A percentile compares a stretch with the other conserved stretches of the same genome.
phyloP scores from a whole-genome alignment of 2,888 invertebrate species.

The Calameuta pallipes region DNA sequence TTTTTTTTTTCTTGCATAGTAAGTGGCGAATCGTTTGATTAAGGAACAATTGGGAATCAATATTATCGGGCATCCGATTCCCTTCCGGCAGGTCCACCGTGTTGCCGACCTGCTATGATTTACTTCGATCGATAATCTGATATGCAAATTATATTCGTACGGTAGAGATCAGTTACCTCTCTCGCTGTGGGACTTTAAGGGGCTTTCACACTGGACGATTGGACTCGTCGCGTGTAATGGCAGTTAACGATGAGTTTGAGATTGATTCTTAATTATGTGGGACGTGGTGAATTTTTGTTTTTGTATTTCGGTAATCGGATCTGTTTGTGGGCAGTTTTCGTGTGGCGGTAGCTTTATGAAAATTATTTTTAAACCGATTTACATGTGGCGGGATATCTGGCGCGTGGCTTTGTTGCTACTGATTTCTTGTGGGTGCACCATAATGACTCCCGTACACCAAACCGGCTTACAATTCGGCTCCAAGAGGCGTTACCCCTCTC shows the following conservation, averaged over 20 bases:
- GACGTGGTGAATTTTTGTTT: not conserved
- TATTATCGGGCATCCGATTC: constrained; percentile 34
- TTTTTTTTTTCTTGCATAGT: not conserved
- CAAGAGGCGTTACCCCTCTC: not conserved
- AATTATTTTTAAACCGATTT: not conserved
- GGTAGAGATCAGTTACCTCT: constrained; percentile 45
- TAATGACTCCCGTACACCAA: not conserved
- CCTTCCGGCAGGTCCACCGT: constrained; percentile 41
- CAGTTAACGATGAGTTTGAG: not conserved
- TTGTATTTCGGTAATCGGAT: no score
- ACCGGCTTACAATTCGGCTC: not conserved
- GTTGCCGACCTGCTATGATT: constrained; percentile 46
- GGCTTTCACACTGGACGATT: constrained; percentile 20
- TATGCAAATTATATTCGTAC: constrained; percentile 50
- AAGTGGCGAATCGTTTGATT: constrained; percentile 32
- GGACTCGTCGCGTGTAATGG: not conserved
- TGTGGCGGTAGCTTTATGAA: not conserved
- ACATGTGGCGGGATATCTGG: not conserved
- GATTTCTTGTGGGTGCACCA: not conserved
- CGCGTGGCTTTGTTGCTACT: not conserved
- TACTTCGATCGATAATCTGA: constrained; percentile 50
- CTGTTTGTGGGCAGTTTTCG: no score
- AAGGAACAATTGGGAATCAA: constrained; percentile 45
- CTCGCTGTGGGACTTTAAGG: constrained; percentile 33
- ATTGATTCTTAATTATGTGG: not conserved